Evolutionary conservation across 2,113 vertebrate genomes (phyloP).

Genomic region (Chloropsis hardwickii): DNA sequence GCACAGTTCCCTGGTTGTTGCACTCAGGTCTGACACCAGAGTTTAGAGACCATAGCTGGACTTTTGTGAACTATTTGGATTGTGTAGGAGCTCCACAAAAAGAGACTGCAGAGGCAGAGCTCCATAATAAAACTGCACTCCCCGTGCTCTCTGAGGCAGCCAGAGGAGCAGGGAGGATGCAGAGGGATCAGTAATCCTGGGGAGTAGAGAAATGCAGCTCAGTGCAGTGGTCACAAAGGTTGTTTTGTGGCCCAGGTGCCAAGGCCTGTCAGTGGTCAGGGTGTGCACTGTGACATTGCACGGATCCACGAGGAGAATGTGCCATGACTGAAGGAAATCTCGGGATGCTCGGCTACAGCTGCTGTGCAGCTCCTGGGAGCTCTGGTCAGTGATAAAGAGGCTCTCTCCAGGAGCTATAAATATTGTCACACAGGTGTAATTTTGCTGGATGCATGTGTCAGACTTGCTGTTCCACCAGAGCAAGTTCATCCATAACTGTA

Average conservation of each 20-base stretch:
- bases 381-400: slow-evolving; percentile 40
- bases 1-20: neutral
- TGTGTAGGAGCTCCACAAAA: neutral
- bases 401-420: slow-evolving; percentile 46
- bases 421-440: slow-evolving; percentile 37
- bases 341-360: neutral
- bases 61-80: neutral
- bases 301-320: rapidly evolving
- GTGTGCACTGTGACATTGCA: neutral
- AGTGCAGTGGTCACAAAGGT: neutral
- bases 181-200: neutral
- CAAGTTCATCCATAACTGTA: slow-evolving; percentile 48
- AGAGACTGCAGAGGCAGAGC: neutral
- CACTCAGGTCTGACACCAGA: neutral
- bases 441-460: slow-evolving; percentile 35
- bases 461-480: slow-evolving; percentile 36
- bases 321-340: neutral
- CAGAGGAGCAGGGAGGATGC: neutral
- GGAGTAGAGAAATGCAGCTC: neutral
- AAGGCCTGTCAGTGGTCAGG: neutral
- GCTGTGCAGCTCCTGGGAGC: neutral
- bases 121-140: neutral
- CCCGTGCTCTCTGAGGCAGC: neutral
- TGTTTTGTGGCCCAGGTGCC: neutral
- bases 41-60: neutral